phyloP scores from a whole-genome alignment of 1,140 invertebrate species.

The Achatina immaculata region DNA sequence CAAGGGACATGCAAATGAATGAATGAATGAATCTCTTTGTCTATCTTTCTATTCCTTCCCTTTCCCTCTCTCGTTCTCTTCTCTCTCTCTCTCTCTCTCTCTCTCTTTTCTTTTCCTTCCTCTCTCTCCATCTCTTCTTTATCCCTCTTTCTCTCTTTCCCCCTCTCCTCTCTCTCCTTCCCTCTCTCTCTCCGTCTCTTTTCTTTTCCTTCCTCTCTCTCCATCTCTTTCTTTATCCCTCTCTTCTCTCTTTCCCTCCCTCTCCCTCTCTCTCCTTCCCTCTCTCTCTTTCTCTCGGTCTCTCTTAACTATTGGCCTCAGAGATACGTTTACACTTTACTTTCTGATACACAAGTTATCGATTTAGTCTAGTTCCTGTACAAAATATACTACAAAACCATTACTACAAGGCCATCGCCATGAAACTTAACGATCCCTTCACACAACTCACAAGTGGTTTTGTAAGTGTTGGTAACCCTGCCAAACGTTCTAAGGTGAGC shows the following conservation, averaged over 20 bases:
- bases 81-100: background rate
- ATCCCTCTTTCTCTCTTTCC: background rate
- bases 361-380: too few relatives aligned
- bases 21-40: too few relatives aligned
- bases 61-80: too few relatives aligned
- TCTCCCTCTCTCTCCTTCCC: slow-evolving; percentile 3
- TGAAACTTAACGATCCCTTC: too few relatives aligned
- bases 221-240: background rate
- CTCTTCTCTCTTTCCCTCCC: background rate
- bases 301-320: background rate
- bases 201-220: background rate
- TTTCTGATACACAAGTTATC: too few relatives aligned
- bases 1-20: too few relatives aligned
- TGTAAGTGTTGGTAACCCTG: too few relatives aligned
- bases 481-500: too few relatives aligned
- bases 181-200: background rate
- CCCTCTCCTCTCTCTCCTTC: background rate
- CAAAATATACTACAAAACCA: too few relatives aligned
- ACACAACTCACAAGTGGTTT: too few relatives aligned
- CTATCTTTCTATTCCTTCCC: background rate
- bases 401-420: too few relatives aligned
- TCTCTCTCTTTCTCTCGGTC: background rate
- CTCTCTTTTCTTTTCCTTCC: background rate
- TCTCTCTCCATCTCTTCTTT: background rate
- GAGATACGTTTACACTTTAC: too few relatives aligned